These are phyloP conservation scores for Fragum sueziense DNA, from an alignment of 2,888 invertebrate species.

Conservation along the genomic window DNA sequence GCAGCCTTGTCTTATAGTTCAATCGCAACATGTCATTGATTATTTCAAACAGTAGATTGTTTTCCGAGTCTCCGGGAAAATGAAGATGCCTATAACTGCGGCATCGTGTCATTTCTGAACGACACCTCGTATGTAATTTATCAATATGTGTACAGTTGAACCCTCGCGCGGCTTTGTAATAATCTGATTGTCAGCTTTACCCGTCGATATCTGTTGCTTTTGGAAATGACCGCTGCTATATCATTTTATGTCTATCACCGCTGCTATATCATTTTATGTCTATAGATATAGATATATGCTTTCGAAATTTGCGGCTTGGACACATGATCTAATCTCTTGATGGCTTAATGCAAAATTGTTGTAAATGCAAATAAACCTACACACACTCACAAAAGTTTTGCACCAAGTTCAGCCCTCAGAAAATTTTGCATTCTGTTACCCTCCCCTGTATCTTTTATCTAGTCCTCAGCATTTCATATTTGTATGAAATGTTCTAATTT, in stretches of 20 bases:
- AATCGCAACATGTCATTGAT: constrained; percentile 23
- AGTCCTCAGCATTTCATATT: too few relatives aligned
- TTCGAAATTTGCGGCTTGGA: too few relatives aligned
- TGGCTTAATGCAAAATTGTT: too few relatives aligned
- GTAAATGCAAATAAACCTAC: too few relatives aligned
- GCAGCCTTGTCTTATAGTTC: constrained; percentile 12
- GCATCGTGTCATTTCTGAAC: constrained; percentile 16
- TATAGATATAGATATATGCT: too few relatives aligned
- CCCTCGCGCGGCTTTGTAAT: background rate
- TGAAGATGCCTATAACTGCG: constrained; percentile 14
- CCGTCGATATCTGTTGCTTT: background rate
- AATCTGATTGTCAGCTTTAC: background rate
- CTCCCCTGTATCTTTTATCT: too few relatives aligned
- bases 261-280: too few relatives aligned
- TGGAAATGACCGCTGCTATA: background rate
- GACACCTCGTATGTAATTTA: constrained; percentile 16
- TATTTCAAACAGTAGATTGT: constrained; percentile 25
- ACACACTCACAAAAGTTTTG: too few relatives aligned
- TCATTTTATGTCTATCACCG: background rate
- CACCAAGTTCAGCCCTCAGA: too few relatives aligned
- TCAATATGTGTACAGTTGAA: constrained; percentile 14
- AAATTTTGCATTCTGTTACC: too few relatives aligned
- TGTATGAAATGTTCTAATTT: too few relatives aligned
- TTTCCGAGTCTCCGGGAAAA: constrained; percentile 16
- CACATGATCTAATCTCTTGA: too few relatives aligned